Evolutionary conservation across 1,140 invertebrate species (phyloP), one percentile per base, ranked within the genome.

Genomic region (Drosophila albomicans): DNA sequence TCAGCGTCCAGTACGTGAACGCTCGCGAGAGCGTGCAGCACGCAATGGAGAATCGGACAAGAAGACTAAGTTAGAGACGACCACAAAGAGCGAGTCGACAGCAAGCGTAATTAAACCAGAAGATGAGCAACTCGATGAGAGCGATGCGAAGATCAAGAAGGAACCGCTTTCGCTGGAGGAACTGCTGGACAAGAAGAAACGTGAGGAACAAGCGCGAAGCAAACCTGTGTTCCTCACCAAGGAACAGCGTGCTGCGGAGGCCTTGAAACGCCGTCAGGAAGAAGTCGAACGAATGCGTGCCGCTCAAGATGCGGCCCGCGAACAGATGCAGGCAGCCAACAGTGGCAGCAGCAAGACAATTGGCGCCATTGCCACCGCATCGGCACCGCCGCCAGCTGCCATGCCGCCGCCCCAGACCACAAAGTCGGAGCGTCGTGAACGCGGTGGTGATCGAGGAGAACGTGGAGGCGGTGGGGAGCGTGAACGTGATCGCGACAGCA

Each of bases 211-310:
- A 80, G 97, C 97, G 20, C 95, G 96, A 46, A 96, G 96, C 65
- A 99, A 99, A 94, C 99, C 99, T 0, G 98, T 99, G 54, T 99
- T 99, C 93, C 93, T 99, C 20, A 98, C 97, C 0, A 99, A 99
- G 94, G 98, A 99, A 93, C 98, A 99, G 93, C 94, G 99, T 91
- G 96, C 96, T 1, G 96, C 95, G 0, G 94, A 99, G 82, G 99
- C 99, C 1, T 84, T 99, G 3, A 95, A 97, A 88, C 95, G 97
- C 64, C 94, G 99, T 3, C 96, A 98, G 87, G 96, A 98, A 89
- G 96, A 99, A 94, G 96, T 97, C 2, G 96, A 95, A 43, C 95
- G 95, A 62, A 93, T 95, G 58, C 93, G 93, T 61, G 93, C 94
- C 6, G 77, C 66, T 2, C 84, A 91, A 56, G 38, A 93, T 88